phyloP scores from a whole-genome alignment of 2,113 vertebrate genomes.

The Apodemus sylvaticus region DNA sequence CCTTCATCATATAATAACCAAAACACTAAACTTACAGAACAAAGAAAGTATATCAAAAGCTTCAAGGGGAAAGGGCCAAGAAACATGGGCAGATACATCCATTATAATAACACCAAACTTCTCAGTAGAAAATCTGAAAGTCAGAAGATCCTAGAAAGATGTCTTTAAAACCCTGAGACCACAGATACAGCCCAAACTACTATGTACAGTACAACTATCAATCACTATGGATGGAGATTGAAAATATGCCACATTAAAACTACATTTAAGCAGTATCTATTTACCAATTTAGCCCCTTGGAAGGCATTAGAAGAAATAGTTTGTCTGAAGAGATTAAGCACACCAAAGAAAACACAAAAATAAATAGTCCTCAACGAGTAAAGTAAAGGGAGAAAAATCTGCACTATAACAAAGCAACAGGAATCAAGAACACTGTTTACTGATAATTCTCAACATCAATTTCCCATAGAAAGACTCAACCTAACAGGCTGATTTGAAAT shows the following conservation, averaged over 20 bases:
- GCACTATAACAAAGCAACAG: neutral
- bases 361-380: neutral
- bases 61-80: neutral
- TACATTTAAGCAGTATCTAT: neutral
- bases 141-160: neutral
- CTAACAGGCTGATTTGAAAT: neutral
- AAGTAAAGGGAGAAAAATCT: neutral
- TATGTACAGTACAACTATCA: neutral
- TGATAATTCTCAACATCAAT: neutral
- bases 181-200: neutral
- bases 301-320: neutral
- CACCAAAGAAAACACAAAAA: neutral
- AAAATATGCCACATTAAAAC: neutral
- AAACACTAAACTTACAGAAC: neutral
- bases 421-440: neutral
- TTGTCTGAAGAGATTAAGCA: neutral
- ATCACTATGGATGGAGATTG: neutral
- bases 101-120: neutral
- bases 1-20: neutral
- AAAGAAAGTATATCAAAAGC: neutral
- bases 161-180: neutral
- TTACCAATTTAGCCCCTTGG: neutral
- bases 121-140: neutral
- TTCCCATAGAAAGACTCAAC: neutral
- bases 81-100: neutral